Evolutionary conservation across 37 sponge, comb jelly and placozoan species (phyloP).

Genomic region (Aplysina aerophoba): DNA sequence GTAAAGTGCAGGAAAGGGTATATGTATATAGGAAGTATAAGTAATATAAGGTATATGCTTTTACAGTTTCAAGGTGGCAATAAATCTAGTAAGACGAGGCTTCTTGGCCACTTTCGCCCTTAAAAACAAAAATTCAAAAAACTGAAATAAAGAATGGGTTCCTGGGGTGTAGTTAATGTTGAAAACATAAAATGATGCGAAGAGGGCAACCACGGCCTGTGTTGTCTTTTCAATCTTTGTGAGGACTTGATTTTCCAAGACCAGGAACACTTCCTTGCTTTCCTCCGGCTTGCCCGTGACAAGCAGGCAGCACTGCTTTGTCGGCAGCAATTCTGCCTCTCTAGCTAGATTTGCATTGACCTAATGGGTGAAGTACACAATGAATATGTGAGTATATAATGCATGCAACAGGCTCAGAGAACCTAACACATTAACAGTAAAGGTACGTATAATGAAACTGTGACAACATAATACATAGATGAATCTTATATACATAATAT

Average conservation of each 20-base stretch:
- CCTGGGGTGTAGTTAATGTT: not conserved
- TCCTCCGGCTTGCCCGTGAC: not conserved
- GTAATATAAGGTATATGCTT: no score
- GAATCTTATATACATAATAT: not conserved
- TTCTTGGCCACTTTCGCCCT: slow-evolving; percentile 22
- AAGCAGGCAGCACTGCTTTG: slow-evolving; percentile 15
- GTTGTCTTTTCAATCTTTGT: not conserved
- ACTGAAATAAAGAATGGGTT: not conserved
- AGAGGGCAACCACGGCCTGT: slow-evolving; percentile 3
- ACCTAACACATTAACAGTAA: not conserved
- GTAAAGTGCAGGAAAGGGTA: no score
- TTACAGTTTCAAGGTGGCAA: no score
- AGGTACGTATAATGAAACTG: no score
- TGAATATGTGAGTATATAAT: no score
- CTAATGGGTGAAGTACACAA: not conserved
- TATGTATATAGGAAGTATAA: no score
- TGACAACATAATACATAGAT: not conserved
- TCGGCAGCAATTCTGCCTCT: not conserved
- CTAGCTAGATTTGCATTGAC: not conserved
- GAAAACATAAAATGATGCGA: slow-evolving; percentile 12
- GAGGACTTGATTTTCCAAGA: slow-evolving; percentile 5
- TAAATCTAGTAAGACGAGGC: no score
- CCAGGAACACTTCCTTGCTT: slow-evolving; percentile 3
- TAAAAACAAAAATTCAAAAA: not conserved
- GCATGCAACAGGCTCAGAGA: no score